These are phyloP conservation scores for Leptocoma aspasia DNA, from an alignment of 2,113 vertebrate species.

Conservation along the genomic window DNA sequence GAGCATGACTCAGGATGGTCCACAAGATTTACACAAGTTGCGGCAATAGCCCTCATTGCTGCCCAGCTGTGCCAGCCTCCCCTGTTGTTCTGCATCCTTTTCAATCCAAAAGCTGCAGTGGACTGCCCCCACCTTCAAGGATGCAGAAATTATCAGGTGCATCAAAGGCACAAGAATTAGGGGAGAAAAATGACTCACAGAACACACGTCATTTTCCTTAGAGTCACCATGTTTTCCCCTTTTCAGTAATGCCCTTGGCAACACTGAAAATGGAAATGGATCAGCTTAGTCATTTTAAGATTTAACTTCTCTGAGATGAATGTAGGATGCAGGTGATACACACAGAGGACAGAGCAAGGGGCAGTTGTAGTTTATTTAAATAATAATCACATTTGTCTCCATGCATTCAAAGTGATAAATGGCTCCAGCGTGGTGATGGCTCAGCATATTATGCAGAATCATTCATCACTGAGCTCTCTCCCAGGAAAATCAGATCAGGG, in stretches of 20 bases:
- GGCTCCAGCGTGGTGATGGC: conserved; percentile 31
- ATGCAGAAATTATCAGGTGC: neutral
- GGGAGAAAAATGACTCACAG: neutral
- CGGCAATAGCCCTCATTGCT: neutral
- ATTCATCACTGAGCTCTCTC: conserved; percentile 66
- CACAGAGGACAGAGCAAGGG: neutral
- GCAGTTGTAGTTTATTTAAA: conserved; percentile 62
- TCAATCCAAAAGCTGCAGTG: neutral
- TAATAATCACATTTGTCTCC: conserved; percentile 65
- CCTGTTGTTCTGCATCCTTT: neutral
- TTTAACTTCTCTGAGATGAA: conserved; percentile 23
- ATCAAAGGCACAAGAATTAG: neutral
- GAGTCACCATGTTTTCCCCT: neutral
- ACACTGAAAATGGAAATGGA: conserved; percentile 23
- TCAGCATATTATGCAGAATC: conserved; percentile 65
- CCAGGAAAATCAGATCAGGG: conserved; percentile 57
- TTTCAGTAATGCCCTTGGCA: neutral
- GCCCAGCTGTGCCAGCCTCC: neutral
- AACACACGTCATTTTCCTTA: neutral
- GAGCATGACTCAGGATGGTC: neutral
- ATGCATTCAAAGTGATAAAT: conserved; percentile 67
- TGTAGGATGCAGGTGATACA: conserved; percentile 1
- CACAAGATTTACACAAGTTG: neutral
- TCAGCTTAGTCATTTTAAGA: conserved; percentile 12
- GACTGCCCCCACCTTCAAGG: neutral